A percentile compares a stretch with the other conserved stretches of the same genome.
Evolutionary conservation across 2,888 invertebrate species (phyloP).

Genomic region (Chrysodeixis includens): DNA sequence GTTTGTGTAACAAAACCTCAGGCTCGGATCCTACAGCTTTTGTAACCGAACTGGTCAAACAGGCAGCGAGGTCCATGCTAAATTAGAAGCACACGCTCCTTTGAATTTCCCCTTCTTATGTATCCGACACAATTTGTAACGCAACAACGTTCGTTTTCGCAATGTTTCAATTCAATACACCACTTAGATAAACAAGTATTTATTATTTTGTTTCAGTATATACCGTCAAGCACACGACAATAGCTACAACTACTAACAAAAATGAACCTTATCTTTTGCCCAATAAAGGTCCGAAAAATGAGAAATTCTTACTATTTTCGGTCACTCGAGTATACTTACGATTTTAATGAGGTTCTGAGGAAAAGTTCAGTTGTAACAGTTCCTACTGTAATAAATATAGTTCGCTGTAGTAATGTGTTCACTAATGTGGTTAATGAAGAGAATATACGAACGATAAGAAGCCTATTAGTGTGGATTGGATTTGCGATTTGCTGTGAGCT

Average conservation of each 20-base stretch:
- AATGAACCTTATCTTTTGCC: not conserved
- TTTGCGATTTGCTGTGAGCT: not conserved
- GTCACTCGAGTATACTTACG: slow-evolving; percentile 35
- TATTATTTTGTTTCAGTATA: slow-evolving; percentile 71
- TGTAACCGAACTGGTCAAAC: slow-evolving; percentile 79
- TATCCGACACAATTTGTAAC: slow-evolving; percentile 80
- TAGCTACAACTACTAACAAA: not conserved
- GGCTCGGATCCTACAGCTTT: slow-evolving; percentile 73
- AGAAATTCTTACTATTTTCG: not conserved
- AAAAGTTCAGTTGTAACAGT: slow-evolving; percentile 20
- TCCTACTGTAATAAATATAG: slow-evolving; percentile 3
- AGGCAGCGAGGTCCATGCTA: slow-evolving; percentile 72
- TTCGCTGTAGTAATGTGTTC: not conserved
- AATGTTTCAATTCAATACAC: slow-evolving; percentile 81
- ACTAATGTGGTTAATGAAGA: not conserved
- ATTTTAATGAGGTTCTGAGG: slow-evolving; percentile 53
- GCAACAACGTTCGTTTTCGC: slow-evolving; percentile 81
- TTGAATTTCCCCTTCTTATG: slow-evolving; percentile 79
- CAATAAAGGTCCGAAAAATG: not conserved
- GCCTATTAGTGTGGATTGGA: not conserved
- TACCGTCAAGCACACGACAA: slow-evolving; percentile 32
- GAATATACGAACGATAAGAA: not conserved
- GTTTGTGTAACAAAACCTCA: slow-evolving; percentile 63
- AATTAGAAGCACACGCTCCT: slow-evolving; percentile 56
- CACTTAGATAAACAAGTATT: slow-evolving; percentile 72